Evolutionary conservation across 2,888 invertebrate genomes (phyloP).

Genomic region (Caenorhabditis sinica): DNA sequence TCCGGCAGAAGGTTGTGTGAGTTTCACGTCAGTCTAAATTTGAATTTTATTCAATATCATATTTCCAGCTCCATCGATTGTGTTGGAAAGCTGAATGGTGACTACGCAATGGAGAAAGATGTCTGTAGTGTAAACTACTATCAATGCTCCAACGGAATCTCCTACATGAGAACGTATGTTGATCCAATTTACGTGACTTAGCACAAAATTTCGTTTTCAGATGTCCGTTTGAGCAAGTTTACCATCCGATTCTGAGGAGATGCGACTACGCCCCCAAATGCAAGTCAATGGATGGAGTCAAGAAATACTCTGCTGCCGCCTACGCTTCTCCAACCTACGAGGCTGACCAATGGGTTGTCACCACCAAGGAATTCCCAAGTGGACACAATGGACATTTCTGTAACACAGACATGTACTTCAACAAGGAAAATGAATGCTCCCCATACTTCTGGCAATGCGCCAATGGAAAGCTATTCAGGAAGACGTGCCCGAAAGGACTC

Average conservation of each 20-base stretch:
- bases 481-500: conserved; percentile 66
- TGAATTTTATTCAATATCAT: neutral
- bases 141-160: conserved; percentile 49
- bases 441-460: conserved; percentile 69
- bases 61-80: conserved; percentile 46
- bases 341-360: conserved; percentile 32
- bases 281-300: conserved; percentile 1
- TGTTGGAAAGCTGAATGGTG: conserved; percentile 21
- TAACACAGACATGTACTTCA: conserved; percentile 46
- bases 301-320: conserved; percentile 5
- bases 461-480: conserved; percentile 65
- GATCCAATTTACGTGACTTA: neutral
- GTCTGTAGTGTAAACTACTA: conserved; percentile 50
- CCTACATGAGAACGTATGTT: conserved; percentile 46
- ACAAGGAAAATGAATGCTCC: conserved; percentile 45
- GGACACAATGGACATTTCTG: conserved; percentile 58
- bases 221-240: conserved; percentile 50
- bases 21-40: neutral
- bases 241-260: conserved; percentile 30
- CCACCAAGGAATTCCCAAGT: conserved; percentile 32
- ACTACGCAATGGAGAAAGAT: conserved; percentile 37
- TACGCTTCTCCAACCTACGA: conserved; percentile 40
- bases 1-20: conserved; percentile 59
- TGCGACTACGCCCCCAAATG: conserved; percentile 39
- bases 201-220: conserved; percentile 7